Conservation (phyloP, 2,797 vertebrate species). For the Selene dorsalis region DNA sequence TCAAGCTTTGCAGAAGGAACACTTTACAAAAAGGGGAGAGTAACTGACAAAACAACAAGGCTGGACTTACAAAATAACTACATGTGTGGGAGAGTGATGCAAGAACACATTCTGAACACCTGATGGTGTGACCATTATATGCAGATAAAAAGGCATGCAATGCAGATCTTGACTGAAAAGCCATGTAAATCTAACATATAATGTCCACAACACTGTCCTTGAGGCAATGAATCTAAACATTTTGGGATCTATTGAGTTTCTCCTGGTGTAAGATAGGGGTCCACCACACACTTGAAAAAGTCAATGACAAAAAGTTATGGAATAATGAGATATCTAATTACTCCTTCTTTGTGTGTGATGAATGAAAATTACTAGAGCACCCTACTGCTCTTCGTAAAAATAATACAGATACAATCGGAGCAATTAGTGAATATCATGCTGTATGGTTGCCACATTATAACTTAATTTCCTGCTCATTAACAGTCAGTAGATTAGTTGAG, state of each 20-base stretch:
- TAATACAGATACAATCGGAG: constrained; percentile 82
- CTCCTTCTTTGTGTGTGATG: constrained; percentile 85
- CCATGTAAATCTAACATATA: not conserved
- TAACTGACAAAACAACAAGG: no score
- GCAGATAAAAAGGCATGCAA: not conserved
- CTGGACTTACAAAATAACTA: constrained; percentile 12
- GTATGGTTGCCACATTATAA: constrained; percentile 82
- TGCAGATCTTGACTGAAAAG: not conserved
- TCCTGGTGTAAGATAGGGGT: no score
- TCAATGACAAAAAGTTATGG: constrained; percentile 73
- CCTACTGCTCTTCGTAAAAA: constrained; percentile 84
- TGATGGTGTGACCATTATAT: constrained; percentile 4
- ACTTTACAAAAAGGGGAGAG: no score
- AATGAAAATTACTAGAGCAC: constrained; percentile 85
- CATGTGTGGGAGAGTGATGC: not conserved
- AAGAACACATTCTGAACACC: constrained; percentile 9
- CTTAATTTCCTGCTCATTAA: constrained; percentile 88
- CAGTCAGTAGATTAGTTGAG: constrained; percentile 70
- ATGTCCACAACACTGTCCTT: constrained; percentile 58
- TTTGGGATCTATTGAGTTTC: constrained; percentile 26
- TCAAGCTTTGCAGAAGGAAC: no score
- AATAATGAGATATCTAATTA: constrained; percentile 87
- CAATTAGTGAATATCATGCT: constrained; percentile 86
- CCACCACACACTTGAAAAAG: constrained; percentile 23
- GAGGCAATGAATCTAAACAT: constrained; percentile 68